phyloP scores from a whole-genome alignment of 2,888 invertebrate genomes.

The Flabesymbios commensalis region DNA sequence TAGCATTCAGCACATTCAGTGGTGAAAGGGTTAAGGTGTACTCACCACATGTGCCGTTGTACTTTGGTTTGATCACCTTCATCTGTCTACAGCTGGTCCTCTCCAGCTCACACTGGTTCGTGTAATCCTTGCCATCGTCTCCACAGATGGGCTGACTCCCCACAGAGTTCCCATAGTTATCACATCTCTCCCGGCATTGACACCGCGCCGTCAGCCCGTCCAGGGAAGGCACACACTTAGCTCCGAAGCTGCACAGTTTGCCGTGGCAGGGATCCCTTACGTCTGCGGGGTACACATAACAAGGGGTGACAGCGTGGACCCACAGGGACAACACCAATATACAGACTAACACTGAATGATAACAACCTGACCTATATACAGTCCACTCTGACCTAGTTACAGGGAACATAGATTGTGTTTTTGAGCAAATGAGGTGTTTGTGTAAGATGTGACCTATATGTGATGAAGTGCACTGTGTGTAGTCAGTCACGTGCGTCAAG shows the following conservation, averaged over 20 bases:
- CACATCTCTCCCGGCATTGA: conserved; percentile 79
- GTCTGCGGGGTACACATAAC: conserved; percentile 65
- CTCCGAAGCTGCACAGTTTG: conserved; percentile 72
- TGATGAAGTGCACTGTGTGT: too few species aligned
- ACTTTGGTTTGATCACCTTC: conserved; percentile 61
- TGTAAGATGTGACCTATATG: too few species aligned
- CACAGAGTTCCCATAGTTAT: conserved; percentile 81
- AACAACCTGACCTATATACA: too few species aligned
- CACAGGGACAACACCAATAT: too few species aligned
- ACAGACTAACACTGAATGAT: too few species aligned
- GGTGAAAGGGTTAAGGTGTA: too few species aligned
- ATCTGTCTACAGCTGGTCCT: conserved; percentile 59
- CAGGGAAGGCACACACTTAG: conserved; percentile 69
- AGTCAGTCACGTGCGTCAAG: too few species aligned
- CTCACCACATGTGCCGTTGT: conserved; percentile 65
- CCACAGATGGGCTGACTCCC: conserved; percentile 80
- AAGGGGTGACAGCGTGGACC: background rate
- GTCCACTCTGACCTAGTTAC: too few species aligned
- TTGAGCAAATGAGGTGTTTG: too few species aligned
- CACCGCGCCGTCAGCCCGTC: conserved; percentile 78
- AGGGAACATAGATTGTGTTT: too few species aligned
- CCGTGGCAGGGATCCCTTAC: conserved; percentile 75
- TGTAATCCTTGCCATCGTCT: conserved; percentile 64
- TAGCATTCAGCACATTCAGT: too few species aligned
- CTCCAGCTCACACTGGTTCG: conserved; percentile 60